Evolutionary conservation across 1,140 invertebrate species (phyloP).

Genomic region (Apis cerana): DNA sequence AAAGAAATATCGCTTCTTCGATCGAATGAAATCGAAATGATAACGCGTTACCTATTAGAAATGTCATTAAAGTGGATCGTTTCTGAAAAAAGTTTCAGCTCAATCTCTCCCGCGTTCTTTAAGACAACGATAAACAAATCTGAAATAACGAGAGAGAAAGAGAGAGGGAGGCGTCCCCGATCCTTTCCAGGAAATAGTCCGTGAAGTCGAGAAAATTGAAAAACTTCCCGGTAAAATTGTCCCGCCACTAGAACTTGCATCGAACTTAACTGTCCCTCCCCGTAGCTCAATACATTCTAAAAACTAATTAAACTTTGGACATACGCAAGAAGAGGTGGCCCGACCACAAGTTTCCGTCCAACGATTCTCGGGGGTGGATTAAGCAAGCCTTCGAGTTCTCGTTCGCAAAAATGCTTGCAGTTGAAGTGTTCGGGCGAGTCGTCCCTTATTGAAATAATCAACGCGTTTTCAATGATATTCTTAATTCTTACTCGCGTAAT

Average conservation of each 20-base stretch:
- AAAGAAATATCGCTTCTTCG: no score
- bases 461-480: not conserved
- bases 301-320: slow-evolving; percentile 81
- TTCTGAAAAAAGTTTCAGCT: not conserved
- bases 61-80: not conserved
- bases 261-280: slow-evolving; percentile 70
- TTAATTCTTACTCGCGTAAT: not conserved
- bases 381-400: slow-evolving; percentile 29
- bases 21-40: no score
- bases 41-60: not conserved
- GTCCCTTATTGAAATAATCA: slow-evolving; percentile 16
- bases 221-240: slow-evolving; percentile 80
- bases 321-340: slow-evolving; percentile 59
- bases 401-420: slow-evolving; percentile 45
- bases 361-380: slow-evolving; percentile 57
- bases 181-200: slow-evolving; percentile 42
- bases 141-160: slow-evolving; percentile 43
- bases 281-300: slow-evolving; percentile 71
- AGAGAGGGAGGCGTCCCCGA: slow-evolving; percentile 42
- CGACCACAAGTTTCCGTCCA: slow-evolving; percentile 52
- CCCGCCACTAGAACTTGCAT: slow-evolving; percentile 70
- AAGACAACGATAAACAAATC: slow-evolving; percentile 66
- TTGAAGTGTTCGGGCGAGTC: slow-evolving; percentile 12
- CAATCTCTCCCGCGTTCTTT: slow-evolving; percentile 4
- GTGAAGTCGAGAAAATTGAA: slow-evolving; percentile 78